These are phyloP conservation scores for Pollenia angustigena DNA, from an alignment of 2,888 invertebrate genomes.

Conservation along the genomic window DNA sequence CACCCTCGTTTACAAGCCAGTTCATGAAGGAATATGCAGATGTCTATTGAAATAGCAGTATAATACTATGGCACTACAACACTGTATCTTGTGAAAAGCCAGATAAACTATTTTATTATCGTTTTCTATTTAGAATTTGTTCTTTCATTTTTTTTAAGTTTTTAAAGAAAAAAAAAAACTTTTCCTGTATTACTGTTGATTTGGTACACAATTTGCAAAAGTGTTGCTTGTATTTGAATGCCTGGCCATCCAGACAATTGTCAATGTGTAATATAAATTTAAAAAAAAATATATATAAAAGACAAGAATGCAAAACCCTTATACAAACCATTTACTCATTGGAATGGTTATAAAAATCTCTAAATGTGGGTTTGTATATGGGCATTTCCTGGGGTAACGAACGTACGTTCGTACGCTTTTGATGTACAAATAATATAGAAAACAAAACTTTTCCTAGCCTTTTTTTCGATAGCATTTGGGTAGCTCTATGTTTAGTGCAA, in stretches of 20 bases:
- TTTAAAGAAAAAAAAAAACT: conserved; percentile 12
- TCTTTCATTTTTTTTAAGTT: neutral
- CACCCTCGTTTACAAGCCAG: conserved; percentile 30
- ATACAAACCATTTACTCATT: conserved; percentile 8
- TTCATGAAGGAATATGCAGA: conserved; percentile 34
- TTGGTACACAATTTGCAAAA: conserved; percentile 66
- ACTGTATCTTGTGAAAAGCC: conserved; percentile 30
- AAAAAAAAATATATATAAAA: conserved; percentile 12
- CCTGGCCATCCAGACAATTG: conserved; percentile 57
- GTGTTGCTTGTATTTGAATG: conserved; percentile 64
- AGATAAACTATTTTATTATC: conserved; percentile 50
- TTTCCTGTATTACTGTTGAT: conserved; percentile 69
- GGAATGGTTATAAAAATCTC: neutral
- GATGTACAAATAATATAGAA: too few species aligned
- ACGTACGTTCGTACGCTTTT: too few species aligned
- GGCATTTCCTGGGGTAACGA: too few species aligned
- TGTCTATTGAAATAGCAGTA: conserved; percentile 32
- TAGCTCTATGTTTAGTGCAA: too few species aligned
- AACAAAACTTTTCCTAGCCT: too few species aligned
- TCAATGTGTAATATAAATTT: conserved; percentile 6
- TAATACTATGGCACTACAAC: conserved; percentile 17
- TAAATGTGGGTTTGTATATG: too few species aligned
- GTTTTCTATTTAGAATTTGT: conserved; percentile 35
- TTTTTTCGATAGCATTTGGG: too few species aligned
- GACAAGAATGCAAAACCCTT: conserved; percentile 20